Evolutionary conservation across 2,888 invertebrate species (phyloP).

Genomic region (Nymphalis c-album): DNA sequence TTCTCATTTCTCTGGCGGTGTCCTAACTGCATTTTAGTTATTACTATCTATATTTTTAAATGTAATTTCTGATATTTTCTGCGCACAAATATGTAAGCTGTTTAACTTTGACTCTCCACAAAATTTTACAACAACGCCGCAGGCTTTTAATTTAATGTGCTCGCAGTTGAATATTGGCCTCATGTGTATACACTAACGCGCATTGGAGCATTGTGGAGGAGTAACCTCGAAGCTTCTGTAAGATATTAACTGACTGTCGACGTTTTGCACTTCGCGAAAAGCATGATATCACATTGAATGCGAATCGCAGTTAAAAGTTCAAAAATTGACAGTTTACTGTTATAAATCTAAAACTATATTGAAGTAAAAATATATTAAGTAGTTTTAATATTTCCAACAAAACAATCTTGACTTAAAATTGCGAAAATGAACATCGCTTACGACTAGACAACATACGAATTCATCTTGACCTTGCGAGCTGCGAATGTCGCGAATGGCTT

Average conservation of each 20-base stretch:
- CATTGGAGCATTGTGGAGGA: neutral
- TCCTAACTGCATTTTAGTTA: slow-evolving; percentile 41
- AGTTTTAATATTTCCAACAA: no score
- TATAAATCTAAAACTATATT: no score
- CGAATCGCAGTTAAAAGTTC: no score
- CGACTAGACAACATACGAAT: neutral
- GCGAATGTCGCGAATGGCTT: neutral
- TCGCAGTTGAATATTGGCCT: no score
- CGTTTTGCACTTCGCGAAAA: no score
- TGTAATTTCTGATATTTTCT: neutral
- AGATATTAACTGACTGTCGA: no score
- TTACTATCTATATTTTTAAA: neutral
- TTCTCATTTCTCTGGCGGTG: slow-evolving; percentile 69
- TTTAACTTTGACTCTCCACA: neutral
- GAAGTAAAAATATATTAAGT: no score
- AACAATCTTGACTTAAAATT: no score
- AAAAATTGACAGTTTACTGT: no score
- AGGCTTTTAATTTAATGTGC: no score
- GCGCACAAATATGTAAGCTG: neutral
- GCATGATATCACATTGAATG: no score
- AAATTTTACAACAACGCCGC: neutral
- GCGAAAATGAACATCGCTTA: neutral
- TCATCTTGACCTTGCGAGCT: slow-evolving; percentile 3
- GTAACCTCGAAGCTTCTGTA: neutral
- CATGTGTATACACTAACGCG: no score